phyloP scores from a whole-genome alignment of 2,113 vertebrate genomes.

The Trachemys scripta region DNA sequence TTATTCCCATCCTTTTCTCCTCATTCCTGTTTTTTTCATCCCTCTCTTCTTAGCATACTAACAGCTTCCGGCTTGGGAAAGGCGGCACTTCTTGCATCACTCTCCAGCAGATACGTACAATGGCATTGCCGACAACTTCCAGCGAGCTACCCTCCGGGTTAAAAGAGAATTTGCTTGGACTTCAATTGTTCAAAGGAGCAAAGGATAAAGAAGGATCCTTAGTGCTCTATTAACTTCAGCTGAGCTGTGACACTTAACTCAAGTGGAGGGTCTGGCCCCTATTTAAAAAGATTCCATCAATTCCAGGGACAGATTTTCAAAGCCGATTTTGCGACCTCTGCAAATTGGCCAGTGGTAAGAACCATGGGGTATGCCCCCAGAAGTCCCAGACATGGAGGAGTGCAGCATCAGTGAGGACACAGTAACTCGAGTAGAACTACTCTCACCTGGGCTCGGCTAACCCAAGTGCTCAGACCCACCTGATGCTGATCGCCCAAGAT shows the following conservation, averaged over 20 bases:
- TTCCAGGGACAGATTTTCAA: background rate
- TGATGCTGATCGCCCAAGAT: background rate
- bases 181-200: background rate
- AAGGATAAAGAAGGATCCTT: conserved; percentile 13
- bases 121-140: background rate
- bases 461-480: background rate
- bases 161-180: background rate
- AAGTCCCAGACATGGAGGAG: background rate
- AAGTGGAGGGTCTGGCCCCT: background rate
- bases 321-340: conserved; percentile 10
- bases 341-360: background rate
- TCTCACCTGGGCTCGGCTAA: background rate
- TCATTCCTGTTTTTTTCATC: background rate
- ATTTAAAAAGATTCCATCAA: background rate
- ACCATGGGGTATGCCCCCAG: background rate
- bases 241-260: background rate
- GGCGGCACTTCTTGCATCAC: background rate
- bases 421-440: background rate
- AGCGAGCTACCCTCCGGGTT: background rate
- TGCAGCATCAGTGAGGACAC: background rate
- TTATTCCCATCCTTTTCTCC: background rate
- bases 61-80: background rate
- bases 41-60: background rate
- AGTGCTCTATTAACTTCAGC: background rate
- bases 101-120: conserved; percentile 6